Percentiles rank a stretch among this genome's conserved stretches.
Evolutionary conservation across 2,797 vertebrate species (phyloP).

Genomic region (Tokudaia tokunoshimensis): DNA sequence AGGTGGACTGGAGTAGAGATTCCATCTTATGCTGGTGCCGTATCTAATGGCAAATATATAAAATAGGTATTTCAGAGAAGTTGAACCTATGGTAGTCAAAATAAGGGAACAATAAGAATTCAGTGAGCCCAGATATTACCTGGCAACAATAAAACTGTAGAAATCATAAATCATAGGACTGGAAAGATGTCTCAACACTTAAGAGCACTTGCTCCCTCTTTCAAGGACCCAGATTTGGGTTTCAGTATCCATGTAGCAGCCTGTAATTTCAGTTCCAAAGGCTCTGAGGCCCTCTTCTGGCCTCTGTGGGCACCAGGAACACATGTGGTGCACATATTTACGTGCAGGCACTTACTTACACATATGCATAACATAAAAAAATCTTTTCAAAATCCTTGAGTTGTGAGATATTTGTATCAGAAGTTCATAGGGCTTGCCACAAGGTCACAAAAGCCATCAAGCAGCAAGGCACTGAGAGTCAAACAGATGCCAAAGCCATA

Average conservation of each 20-base stretch:
- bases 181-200: not conserved
- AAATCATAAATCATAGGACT: conserved; percentile 42
- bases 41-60: conserved; percentile 29
- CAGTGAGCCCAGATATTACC: conserved; percentile 46
- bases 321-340: not conserved
- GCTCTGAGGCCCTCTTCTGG: not conserved
- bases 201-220: not conserved
- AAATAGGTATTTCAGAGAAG: conserved; percentile 45
- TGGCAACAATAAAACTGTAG: conserved; percentile 55
- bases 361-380: not conserved
- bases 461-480: conserved; percentile 38
- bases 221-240: not conserved
- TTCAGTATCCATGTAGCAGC: not conserved
- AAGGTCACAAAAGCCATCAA: conserved; percentile 68
- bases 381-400: not conserved
- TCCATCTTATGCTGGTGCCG: not conserved
- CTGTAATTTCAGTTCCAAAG: not conserved
- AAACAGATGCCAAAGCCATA: conserved; percentile 46
- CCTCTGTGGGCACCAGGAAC: not conserved
- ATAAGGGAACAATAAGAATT: conserved; percentile 56
- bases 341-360: not conserved
- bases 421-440: conserved; percentile 41
- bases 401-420: conserved; percentile 5
- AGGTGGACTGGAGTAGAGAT: conserved; percentile 32
- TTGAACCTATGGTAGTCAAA: conserved; percentile 46